Base-by-base conservation (phyloP, 2,797 vertebrate species). In the Melanotaenia maccullochi region DNA sequence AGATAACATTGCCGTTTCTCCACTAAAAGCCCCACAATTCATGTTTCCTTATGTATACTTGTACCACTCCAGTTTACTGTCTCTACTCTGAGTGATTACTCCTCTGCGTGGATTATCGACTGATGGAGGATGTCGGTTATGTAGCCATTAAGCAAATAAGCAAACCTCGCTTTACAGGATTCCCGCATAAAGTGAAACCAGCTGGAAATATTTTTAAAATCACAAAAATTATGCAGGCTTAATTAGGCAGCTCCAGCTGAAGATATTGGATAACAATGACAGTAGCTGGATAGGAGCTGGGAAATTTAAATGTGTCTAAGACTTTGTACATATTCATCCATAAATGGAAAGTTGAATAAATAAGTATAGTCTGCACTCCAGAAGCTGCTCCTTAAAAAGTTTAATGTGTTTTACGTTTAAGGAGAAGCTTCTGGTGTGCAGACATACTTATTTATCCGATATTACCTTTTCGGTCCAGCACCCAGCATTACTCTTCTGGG, bases 61-160 rank as follows among this genome's bases (percentile, higher is more conserved):
- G 30, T 32, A 67, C 42, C 42, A 32, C 35, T 67, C 9, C 5
- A 44, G 36, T 1, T 52, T 64, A 58, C 65, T 42, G 20, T 28
- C 25, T 40, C 28, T 51, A 32, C 42, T 74, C 60, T 58, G 25
- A 40, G 32, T 57, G 11, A 47, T 47, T 40, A 24, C 22, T 40
- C 3, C 22, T 40, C n/a, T 36, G 16, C 30, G 28, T 32, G 32
- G 49, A 56, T 67, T 16, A 47, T 61, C 40, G 16, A 33, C 6
- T 36, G 18, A 67, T 30, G 25, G 9, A 30, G 49, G 58, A 35
- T 61, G 22, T 52, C 54, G 28, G 35, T 47, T 44, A 47, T 67
- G 35, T 57, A 28, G 2, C 38, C 18, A 56, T 42, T 3, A 40
- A 57, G 52, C 52, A 8, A 67, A 57, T 44, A 44, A 13, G 9